phyloP scores from a whole-genome alignment of 2,888 invertebrate genomes.

The Cheilosia grossa region DNA sequence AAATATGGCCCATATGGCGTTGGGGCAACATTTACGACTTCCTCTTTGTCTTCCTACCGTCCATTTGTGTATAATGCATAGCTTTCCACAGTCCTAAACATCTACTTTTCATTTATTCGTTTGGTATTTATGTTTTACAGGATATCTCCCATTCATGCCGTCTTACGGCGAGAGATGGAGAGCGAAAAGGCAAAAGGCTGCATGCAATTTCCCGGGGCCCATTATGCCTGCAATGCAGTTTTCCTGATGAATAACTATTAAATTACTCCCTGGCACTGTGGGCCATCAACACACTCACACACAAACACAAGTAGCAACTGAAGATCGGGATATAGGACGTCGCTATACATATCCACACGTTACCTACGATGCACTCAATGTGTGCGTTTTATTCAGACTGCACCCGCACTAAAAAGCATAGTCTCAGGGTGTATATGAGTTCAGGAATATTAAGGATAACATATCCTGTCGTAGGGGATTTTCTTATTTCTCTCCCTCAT shows the following conservation, averaged over 20 bases:
- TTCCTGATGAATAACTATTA: conserved; percentile 74
- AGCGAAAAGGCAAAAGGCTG: conserved; percentile 29
- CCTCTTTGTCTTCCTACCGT: conserved; percentile 10
- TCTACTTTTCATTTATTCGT: conserved; percentile 61
- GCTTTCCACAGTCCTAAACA: conserved; percentile 46
- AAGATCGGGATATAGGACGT: conserved; percentile 46
- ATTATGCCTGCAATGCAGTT: conserved; percentile 74
- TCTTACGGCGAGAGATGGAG: background rate
- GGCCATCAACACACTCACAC: background rate
- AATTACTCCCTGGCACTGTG: conserved; percentile 63
- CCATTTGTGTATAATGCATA: background rate
- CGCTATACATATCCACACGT: conserved; percentile 1
- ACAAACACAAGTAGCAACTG: conserved; percentile 1
- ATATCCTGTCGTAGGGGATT: conserved; percentile 63
- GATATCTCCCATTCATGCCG: conserved; percentile 53
- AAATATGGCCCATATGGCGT: conserved; percentile 26
- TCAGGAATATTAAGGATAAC: conserved; percentile 53
- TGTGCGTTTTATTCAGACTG: conserved; percentile 33
- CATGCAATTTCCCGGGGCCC: conserved; percentile 70
- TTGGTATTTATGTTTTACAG: conserved; percentile 57
- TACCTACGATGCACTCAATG: conserved; percentile 37
- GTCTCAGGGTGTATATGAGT: background rate
- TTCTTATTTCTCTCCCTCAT: conserved; percentile 42
- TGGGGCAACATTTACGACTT: conserved; percentile 53
- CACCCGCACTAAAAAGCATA: conserved; percentile 39